Conservation (phyloP, 2,797 vertebrate genomes). For the Cryptoblepharus egeriae region DNA sequence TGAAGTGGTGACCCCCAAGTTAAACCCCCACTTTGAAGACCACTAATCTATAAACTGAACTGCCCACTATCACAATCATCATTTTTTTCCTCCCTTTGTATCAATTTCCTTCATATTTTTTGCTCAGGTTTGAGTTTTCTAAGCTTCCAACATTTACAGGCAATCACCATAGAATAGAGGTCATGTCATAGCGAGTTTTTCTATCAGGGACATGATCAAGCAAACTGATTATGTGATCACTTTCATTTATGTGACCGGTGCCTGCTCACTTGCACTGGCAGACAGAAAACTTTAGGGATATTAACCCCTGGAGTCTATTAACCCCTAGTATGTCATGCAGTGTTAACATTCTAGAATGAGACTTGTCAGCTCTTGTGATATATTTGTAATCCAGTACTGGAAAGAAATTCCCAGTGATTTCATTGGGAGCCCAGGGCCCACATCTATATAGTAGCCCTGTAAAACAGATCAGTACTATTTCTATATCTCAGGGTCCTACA, state of each 20-base stretch:
- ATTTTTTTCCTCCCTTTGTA: no score
- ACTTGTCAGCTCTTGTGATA: not conserved
- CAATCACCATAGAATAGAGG: not conserved
- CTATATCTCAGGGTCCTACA: no score
- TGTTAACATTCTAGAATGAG: not conserved
- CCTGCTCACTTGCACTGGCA: not conserved
- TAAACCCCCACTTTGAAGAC: no score
- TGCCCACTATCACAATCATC: not conserved
- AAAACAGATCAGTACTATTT: no score
- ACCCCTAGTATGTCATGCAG: not conserved
- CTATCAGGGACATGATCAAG: not conserved
- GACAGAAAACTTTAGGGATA: not conserved
- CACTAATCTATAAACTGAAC: not conserved
- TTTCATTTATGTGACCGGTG: not conserved
- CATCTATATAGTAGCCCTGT: no score
- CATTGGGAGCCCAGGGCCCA: not conserved
- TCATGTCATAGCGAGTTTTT: not conserved
- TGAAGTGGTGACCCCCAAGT: no score
- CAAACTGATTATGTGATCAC: not conserved
- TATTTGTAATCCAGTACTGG: not conserved
- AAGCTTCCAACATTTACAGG: not conserved
- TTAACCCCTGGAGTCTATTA: not conserved
- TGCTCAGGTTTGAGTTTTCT: not conserved
- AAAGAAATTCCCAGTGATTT: not conserved
- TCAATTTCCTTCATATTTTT: not conserved